Evolutionary conservation across 2,113 vertebrate genomes (phyloP).

Genomic region (Bubalus kerabau): DNA sequence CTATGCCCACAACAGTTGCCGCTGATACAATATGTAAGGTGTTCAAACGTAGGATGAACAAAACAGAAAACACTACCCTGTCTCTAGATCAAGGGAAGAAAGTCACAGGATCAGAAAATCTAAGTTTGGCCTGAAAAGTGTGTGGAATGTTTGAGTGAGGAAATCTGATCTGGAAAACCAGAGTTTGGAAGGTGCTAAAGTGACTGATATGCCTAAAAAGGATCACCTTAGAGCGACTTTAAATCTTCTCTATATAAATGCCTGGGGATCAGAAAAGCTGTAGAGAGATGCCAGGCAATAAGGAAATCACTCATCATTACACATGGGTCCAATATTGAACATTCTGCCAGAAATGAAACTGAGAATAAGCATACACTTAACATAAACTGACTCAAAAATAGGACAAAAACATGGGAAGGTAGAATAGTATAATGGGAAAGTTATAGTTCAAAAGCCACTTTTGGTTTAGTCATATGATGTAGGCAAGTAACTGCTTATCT

Average conservation of each 20-base stretch:
- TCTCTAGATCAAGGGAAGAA: background rate
- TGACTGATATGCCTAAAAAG: background rate
- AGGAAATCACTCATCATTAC: constrained; percentile 33
- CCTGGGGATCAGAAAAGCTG: background rate
- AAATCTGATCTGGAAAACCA: background rate
- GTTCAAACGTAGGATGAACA: background rate
- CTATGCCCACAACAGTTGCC: background rate
- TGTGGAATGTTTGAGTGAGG: background rate
- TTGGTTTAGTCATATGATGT: background rate
- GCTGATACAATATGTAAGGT: background rate
- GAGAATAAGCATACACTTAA: background rate
- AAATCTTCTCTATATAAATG: background rate
- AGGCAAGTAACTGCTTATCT: background rate
- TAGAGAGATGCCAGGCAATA: background rate
- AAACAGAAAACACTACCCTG: background rate
- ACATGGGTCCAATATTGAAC: background rate
- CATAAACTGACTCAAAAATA: background rate
- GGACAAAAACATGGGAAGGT: background rate
- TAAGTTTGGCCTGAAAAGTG: background rate
- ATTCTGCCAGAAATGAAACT: background rate
- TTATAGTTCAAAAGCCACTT: background rate
- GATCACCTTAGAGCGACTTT: background rate
- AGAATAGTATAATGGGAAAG: background rate
- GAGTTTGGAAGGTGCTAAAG: background rate
- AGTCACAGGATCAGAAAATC: constrained; percentile 4